phyloP scores from a whole-genome alignment of 2,113 vertebrate species.

The Falco punctatus region DNA sequence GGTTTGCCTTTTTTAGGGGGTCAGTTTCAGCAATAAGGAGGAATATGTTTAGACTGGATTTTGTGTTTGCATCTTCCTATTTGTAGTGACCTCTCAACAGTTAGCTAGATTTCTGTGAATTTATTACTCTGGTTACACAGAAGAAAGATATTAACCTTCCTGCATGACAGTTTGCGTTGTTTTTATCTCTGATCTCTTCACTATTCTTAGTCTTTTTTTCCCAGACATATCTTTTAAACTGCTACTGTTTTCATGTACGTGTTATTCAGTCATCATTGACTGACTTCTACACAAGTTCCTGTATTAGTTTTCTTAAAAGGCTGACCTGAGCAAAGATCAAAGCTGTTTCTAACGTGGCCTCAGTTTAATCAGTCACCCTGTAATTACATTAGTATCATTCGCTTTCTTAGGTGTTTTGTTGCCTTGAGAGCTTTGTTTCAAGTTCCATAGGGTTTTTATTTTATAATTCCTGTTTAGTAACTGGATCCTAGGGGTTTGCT shows the following conservation, averaged over 20 bases:
- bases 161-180: background rate
- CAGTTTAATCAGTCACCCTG: background rate
- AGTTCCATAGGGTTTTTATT: background rate
- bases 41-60: background rate
- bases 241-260: rapidly evolving
- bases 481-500: background rate
- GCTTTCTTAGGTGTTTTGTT: background rate
- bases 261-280: background rate
- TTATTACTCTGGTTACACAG: background rate
- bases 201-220: background rate
- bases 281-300: background rate
- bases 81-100: background rate
- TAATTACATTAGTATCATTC: background rate
- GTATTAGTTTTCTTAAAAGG: background rate
- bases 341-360: background rate
- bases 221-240: background rate
- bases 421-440: background rate
- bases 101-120: background rate
- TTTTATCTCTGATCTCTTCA: background rate
- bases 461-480: background rate
- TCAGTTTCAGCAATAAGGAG: background rate
- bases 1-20: background rate
- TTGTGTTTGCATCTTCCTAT: background rate
- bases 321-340: background rate
- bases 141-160: background rate